Base-by-base conservation (phyloP, 2,797 vertebrate species). In the Typhlichthys eigenmanni region DNA sequence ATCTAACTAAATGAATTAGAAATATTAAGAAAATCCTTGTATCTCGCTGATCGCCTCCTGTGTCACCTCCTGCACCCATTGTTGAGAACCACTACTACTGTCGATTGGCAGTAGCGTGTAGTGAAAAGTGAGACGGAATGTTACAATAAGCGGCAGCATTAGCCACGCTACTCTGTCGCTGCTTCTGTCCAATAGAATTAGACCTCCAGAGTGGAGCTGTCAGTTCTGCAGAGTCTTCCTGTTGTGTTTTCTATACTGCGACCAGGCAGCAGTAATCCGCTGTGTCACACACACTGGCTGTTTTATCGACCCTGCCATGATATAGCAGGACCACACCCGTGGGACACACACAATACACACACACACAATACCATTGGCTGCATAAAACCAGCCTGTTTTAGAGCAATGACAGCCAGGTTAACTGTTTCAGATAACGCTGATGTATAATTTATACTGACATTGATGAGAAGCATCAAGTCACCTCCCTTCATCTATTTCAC, bases 221-320 rank as follows among this genome's bases (percentile, higher is more conserved):
- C 66, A 47, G 69, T 58, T 47, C 76, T 83, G 72, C 70, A 0
- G 75, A 0, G 75, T 64, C 69, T 55, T 80, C 68, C 68, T 69
- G 2, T 54, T 53, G 68, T 62, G 45, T 63, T 73, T 78, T 76
- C 57, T 58, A 38, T 54, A 72, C 72, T 77, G 80, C 85, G 81
- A 73, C 66, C 77, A 83, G 83, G 86, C 83, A 75, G 84, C 81
- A 87, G 65, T 90, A 88, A 92, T 88, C 75, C 60, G 81, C 79
- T 78, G 80, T 88, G 87, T 88, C 86, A 89, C 87, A 68, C 54
- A 55, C 70, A 70, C 75, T 79, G 74, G 76, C 77, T 85, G 83
- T 62, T 78, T 87, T 89, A 90, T 89, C 79, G 77, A 91, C 88
- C 83, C 29, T 47, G 62, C 75, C 75, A 87, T 89, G 87, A 90